Percentiles rank a stretch among this genome's conserved stretches.
These are phyloP conservation scores for Lysiphlebus fabarum DNA, from an alignment of 1,140 invertebrate species.

Conservation along the genomic window DNA sequence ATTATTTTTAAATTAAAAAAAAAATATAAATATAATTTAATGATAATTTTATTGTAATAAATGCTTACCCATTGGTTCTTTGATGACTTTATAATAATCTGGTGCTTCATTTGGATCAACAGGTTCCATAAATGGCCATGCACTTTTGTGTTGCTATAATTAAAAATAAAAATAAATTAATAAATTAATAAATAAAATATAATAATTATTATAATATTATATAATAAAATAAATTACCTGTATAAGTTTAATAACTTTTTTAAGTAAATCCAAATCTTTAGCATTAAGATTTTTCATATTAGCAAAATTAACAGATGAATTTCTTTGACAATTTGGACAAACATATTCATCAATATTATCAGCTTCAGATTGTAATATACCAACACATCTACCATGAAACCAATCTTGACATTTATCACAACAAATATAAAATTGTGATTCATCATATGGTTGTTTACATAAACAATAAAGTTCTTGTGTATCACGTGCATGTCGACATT, in stretches of 20 bases:
- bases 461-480: constrained; percentile 93
- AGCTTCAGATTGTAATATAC: constrained; percentile 89
- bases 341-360: constrained; percentile 94
- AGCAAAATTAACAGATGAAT: constrained; percentile 81
- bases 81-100: constrained; percentile 96
- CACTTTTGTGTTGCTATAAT: constrained; percentile 78
- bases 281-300: constrained; percentile 83
- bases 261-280: constrained; percentile 81
- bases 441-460: constrained; percentile 94
- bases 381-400: constrained; percentile 98
- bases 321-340: constrained; percentile 91
- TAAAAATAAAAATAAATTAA: constrained; percentile 26
- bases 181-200: background rate
- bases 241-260: constrained; percentile 85
- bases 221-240: constrained; percentile 60
- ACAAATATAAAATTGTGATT: constrained; percentile 95
- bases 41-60: background rate
- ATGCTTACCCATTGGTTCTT: constrained; percentile 93
- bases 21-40: constrained; percentile 3
- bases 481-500: constrained; percentile 81
- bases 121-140: constrained; percentile 96
- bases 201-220: background rate
- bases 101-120: constrained; percentile 93
- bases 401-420: constrained; percentile 98
- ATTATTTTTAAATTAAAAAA: background rate